Evolutionary conservation across 1,140 invertebrate species (phyloP), one percentile per base, ranked within the genome.

Genomic region (Neodiprion lecontei): DNA sequence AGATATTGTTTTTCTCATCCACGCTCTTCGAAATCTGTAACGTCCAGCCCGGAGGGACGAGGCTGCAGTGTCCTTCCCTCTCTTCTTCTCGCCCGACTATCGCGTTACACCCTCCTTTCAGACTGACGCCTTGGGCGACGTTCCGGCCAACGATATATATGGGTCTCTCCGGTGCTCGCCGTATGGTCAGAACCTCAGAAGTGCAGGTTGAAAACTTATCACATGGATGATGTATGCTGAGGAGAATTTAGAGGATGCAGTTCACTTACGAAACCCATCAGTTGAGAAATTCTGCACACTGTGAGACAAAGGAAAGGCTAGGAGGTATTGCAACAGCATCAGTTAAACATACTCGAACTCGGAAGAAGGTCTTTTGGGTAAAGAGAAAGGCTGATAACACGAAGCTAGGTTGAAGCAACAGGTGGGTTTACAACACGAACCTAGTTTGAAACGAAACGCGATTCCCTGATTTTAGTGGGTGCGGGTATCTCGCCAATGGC

Each of bases 41-140:
- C 53, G 53, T 40, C 28, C 28, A 61, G 53, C 11, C 53, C n/a
- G 9, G 53, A 61, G n/a, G n/a, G 53, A 61, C 0, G 11, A 17
- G 3, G n/a, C 8, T 17, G n/a, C n/a, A 17, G 53, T 9, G 5
- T 61, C 53, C n/a, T 17, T 61, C n/a, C 28, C 5, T 5, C 28
- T 40, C 28, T 40, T 40, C 28, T 5, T 40, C 28, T 40, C 28
- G 28, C 5, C 28, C 28, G n/a, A 12, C 53, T 61, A 61, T 61
- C 53, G 53, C 53, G 53, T 61, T 61, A 61, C 53, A 61, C 53
- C 53, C 53, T 61, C n/a, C 7, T 61, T 61, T 61, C n/a, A 61
- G 11, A 61, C 53, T 1, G 53, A 61, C 53, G n/a, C 53, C 11
- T 61, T 40, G 28, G 28, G 28, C 28, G 28, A 40, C 28, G 28